Conservation (phyloP, 2,888 invertebrate species). For the Nemapogon koenigi region DNA sequence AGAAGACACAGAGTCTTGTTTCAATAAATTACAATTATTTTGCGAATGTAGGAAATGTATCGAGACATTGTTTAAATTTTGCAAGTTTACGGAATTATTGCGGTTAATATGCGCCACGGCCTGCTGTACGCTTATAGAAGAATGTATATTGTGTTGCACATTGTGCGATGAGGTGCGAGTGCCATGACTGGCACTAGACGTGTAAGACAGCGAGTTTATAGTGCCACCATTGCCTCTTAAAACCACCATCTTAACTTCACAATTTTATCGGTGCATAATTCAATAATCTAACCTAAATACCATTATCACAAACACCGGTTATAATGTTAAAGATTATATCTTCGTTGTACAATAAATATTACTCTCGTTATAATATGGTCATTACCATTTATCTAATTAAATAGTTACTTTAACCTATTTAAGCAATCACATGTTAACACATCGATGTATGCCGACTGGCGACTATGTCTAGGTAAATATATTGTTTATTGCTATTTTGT, state of each 20-base stretch:
- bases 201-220: slow-evolving; percentile 36
- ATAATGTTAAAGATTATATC: no score
- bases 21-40: slow-evolving; percentile 27
- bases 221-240: slow-evolving; percentile 46
- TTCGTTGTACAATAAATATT: no score
- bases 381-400: no score
- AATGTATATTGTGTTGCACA: slow-evolving; percentile 40
- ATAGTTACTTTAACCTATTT: no score
- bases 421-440: no score
- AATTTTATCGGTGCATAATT: no score
- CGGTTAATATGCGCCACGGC: slow-evolving; percentile 31
- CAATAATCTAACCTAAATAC: no score
- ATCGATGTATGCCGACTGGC: no score
- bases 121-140: slow-evolving; percentile 40
- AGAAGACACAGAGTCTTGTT: slow-evolving; percentile 39
- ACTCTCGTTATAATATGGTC: no score
- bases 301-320: no score
- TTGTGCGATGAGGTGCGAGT: slow-evolving; percentile 36
- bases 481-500: no score
- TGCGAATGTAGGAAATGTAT: slow-evolving; percentile 32
- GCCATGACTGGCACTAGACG: slow-evolving; percentile 35
- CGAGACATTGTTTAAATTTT: slow-evolving; percentile 34
- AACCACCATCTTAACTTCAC: slow-evolving; percentile 40
- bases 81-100: slow-evolving; percentile 37
- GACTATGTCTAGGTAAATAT: no score